These are phyloP conservation scores for Orthosia gracilis DNA, from an alignment of 2,888 invertebrate genomes.

Conservation along the genomic window DNA sequence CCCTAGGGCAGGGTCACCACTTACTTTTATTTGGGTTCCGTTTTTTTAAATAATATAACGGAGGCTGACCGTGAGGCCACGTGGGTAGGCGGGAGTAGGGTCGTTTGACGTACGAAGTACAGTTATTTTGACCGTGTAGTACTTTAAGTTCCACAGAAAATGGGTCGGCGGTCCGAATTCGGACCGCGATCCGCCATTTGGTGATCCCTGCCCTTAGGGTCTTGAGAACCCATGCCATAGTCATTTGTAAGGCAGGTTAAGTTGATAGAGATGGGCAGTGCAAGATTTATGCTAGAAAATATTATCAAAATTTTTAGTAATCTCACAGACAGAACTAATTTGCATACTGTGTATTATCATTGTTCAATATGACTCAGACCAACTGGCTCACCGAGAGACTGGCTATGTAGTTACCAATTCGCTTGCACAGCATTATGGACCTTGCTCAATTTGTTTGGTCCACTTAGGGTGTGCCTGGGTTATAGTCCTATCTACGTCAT, in stretches of 20 bases:
- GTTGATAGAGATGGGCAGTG: not conserved
- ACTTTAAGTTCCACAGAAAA: too few species aligned
- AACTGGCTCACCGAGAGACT: not conserved
- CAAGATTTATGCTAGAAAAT: not conserved
- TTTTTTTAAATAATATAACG: too few species aligned
- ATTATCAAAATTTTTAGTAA: not conserved
- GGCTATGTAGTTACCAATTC: not conserved
- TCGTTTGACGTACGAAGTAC: too few species aligned
- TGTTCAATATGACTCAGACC: conserved; percentile 26
- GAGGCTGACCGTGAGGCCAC: too few species aligned
- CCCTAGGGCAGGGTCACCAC: not conserved
- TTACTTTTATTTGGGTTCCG: too few species aligned
- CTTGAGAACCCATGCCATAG: not conserved
- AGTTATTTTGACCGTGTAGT: too few species aligned
- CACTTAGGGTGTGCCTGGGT: too few species aligned
- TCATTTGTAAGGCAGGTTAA: not conserved
- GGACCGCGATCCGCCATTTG: too few species aligned
- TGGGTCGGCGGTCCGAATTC: too few species aligned
- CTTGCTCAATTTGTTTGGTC: not conserved
- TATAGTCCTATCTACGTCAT: not conserved
- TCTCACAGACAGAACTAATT: not conserved
- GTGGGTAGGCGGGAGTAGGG: too few species aligned
- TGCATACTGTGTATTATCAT: conserved; percentile 19
- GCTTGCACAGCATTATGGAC: not conserved
- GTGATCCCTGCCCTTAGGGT: too few species aligned